Evolutionary conservation across 2,113 vertebrate species (phyloP), one percentile per base, ranked within the genome.

Genomic region (Nestor notabilis): DNA sequence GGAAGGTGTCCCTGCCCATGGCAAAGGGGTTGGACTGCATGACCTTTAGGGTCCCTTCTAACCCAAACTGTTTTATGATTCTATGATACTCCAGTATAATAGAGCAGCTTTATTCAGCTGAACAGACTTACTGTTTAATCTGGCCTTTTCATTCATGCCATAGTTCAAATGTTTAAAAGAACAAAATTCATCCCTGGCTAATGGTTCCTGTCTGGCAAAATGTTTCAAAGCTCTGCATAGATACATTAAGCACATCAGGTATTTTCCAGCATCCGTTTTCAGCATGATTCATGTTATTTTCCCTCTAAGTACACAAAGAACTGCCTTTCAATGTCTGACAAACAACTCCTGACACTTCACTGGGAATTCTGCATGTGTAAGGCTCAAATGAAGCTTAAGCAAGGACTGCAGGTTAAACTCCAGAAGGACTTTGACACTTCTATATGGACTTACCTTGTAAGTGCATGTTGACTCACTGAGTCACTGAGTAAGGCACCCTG

Each of bases 391-490:
- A 78, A 55, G 28, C 15, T 56, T 49, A 53, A 81, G 13, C 7
- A 74, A 44, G 41, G 37, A 21, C n/a, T 70, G 10, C 19, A 75
- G 21, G 28, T 33, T 44, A 63, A 83, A 78, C 10, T 25, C 25
- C 17, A 20, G 16, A 68, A 83, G 24, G 83, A 87, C 46, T 74
- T 78, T 0, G 0, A n/a, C 11, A 15, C 3, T 6, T 66, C 24
- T 56, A 23, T 7, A 2, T 10, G 28, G 68, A 49, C 14, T 7
- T 39, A 37, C 7, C 50, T 69, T 47, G 11, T 78, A 33, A 79
- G 58, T 17, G 49, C 1, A 1, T 69, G 27, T 13, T 50, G 12
- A 53, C 29, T 74, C 53, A 35, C 3, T 1, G 7, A n/a, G n/a
- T n/a, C n/a, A 52, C 52, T 17, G 29, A 71, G 47, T 17, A 53